phyloP scores from a whole-genome alignment of 2,113 vertebrate genomes.

The Perognathus longimembris region DNA sequence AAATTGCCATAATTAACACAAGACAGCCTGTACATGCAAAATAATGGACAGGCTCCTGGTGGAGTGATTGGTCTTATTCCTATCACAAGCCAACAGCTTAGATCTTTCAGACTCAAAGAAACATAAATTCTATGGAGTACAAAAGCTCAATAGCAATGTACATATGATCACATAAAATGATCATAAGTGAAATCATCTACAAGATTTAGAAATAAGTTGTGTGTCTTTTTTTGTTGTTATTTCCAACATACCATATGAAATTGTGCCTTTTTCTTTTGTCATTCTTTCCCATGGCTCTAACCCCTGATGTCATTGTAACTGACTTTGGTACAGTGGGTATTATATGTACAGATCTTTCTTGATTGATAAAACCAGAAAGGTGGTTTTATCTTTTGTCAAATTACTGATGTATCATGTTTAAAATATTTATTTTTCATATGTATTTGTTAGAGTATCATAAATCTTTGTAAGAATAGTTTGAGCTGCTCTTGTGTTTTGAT shows the following conservation, averaged over 20 bases:
- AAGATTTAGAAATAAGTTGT: no score
- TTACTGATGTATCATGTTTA: not conserved
- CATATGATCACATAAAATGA: no score
- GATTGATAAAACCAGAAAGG: not conserved
- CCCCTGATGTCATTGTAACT: no score
- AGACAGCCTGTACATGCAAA: not conserved
- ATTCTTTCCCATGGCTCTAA: no score
- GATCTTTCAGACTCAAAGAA: no score
- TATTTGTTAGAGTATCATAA: not conserved
- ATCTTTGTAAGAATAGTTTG: not conserved
- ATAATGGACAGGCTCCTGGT: not conserved
- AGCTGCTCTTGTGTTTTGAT: not conserved
- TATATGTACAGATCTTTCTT: not conserved
- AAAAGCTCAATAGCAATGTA: no score
- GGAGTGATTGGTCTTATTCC: not conserved
- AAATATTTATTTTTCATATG: not conserved
- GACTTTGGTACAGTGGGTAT: no score
- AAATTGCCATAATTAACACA: not conserved
- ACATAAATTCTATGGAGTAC: no score
- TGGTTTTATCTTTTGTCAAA: not conserved
- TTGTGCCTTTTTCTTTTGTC: no score
- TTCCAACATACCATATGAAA: no score
- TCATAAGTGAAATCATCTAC: no score
- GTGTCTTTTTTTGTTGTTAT: no score
- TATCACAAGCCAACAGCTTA: not conserved